Evolutionary conservation across 2,888 invertebrate genomes (phyloP), one percentile per base, ranked within the genome.

Genomic region (Xanthorhoe spadicearia): DNA sequence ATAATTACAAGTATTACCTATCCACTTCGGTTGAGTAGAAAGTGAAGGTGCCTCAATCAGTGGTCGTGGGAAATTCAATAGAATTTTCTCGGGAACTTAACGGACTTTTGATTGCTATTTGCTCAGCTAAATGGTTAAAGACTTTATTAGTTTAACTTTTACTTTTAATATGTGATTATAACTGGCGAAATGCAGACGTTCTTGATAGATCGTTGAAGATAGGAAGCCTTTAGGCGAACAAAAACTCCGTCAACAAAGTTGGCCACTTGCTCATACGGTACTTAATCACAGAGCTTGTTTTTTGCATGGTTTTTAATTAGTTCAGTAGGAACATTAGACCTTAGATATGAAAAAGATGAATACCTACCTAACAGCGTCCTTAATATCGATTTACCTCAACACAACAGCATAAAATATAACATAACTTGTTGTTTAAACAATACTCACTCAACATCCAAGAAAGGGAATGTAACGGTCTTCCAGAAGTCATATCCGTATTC

Each of bases 401-500:
- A 23, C 23, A 23, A 23, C 32, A 7, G 32, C 32, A 32, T 23
- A 23, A 23, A 32, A 32, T 6, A 5, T 6, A 6, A 32, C 32
- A 6, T 7, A 32, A 32, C 8, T 32, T 32, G 32, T 32, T 32
- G 3, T 1, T 32, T 53, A 6, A 49, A 58, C 0, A 3, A 18
- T 5, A 95, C 97, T 96, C 88, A 98, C 98, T 98, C 98, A 63
- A 98, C 98, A 84, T 98, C 98, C 64, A 98, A 92, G 86, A 98
- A 98, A 0, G 98, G 98, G 89, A 98, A 98, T 0, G 98, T 98
- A 48, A 98, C 98, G 0, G 98, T 98, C 89, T 98, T 98, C 98
- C 98, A 98, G 91, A 98, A 98, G 88, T 98, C 98, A 83, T 98
- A 98, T 64, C 98, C 98, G 81, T 98, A 98, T 89, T 98, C 98